phyloP scores from a whole-genome alignment of 2,888 invertebrate genomes.

The Eledone cirrhosa region DNA sequence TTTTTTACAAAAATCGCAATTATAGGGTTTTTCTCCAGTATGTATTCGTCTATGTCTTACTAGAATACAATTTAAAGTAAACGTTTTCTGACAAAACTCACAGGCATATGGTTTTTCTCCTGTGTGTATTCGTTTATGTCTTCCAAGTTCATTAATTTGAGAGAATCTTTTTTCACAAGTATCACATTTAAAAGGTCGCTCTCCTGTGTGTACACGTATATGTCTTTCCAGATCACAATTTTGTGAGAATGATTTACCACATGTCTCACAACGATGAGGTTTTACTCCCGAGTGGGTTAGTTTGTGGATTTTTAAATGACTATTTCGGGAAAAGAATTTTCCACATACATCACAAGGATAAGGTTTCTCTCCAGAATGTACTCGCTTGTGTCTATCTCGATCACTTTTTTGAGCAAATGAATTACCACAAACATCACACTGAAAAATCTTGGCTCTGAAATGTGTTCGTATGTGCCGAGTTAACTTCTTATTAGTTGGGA shows the following conservation, averaged over 20 bases:
- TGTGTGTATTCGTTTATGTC: background rate
- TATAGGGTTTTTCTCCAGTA: no score
- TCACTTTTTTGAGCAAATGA: background rate
- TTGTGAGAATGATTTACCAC: background rate
- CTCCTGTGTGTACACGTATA: background rate
- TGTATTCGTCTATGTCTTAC: no score
- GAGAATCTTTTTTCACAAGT: background rate
- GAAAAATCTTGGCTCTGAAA: background rate
- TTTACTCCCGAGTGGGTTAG: conserved; percentile 5
- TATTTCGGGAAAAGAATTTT: background rate
- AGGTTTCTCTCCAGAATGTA: background rate
- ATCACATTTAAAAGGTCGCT: conserved; percentile 23
- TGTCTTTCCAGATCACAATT: conserved; percentile 13
- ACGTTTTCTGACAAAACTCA: no score
- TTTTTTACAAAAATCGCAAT: no score
- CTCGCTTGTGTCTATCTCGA: background rate
- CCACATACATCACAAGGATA: conserved; percentile 24
- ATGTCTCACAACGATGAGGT: background rate
- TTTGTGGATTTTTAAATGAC: background rate
- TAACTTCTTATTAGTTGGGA: background rate
- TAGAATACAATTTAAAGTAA: no score
- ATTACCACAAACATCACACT: conserved; percentile 14
- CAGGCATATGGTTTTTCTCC: background rate
- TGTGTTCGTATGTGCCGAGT: background rate
- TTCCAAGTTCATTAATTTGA: background rate